Percentiles rank a stretch among this genome's conserved stretches.
Conservation (phyloP, 37 sponge, comb jelly and placozoan genomes). For the Cladorhizidae sp. region DNA sequence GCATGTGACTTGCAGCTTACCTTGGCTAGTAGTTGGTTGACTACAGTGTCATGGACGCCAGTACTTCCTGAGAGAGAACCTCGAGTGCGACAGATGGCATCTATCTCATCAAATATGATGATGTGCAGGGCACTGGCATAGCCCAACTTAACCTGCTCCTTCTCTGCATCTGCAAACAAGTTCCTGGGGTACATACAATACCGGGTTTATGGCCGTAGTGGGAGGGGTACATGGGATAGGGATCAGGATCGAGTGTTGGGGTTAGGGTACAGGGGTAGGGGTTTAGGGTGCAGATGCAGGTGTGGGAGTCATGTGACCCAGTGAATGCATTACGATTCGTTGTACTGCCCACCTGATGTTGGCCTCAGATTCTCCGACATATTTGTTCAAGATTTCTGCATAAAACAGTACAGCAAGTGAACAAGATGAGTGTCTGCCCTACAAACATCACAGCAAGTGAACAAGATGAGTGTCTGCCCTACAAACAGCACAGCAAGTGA, state of each 20-base stretch:
- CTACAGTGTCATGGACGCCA: slow-evolving; percentile 98
- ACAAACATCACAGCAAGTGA: no score
- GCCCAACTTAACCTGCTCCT: slow-evolving; percentile 92
- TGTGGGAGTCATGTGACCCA: no score
- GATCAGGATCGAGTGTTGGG: background rate
- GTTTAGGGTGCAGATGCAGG: no score
- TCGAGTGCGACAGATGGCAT: slow-evolving; percentile 97
- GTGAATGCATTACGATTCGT: no score
- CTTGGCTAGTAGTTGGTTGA: slow-evolving; percentile 97
- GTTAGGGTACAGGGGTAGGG: no score
- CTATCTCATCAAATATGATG: slow-evolving; percentile 99
- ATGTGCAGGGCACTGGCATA: slow-evolving; percentile 94
- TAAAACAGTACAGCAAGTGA: background rate
- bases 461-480: no score
- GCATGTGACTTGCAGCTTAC: no score
- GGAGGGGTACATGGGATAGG: no score
- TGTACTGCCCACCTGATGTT: slow-evolving; percentile 76
- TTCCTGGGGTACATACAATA: background rate
- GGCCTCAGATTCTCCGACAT: slow-evolving; percentile 98
- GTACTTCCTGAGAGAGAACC: slow-evolving; percentile 89
- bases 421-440: no score
- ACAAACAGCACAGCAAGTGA: no score
- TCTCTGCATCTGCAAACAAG: slow-evolving; percentile 82
- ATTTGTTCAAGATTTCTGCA: slow-evolving; percentile 94
- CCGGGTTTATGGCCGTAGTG: background rate